Conservation (phyloP, 2,113 vertebrate genomes). For the Peucedramus taeniatus region DNA sequence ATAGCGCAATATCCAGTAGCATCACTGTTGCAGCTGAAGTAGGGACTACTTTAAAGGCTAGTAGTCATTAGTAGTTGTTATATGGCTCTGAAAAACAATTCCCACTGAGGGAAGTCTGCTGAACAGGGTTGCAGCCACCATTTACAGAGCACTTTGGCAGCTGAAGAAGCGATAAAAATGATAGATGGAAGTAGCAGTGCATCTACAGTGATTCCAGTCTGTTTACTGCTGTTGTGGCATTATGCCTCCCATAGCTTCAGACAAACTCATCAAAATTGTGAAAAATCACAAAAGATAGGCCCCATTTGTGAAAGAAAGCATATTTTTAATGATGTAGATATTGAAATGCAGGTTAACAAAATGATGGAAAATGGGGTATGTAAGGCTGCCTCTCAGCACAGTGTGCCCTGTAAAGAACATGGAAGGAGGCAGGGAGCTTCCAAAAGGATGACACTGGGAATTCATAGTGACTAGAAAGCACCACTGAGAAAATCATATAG, state of each 20-base stretch:
- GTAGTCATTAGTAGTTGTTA: conserved; percentile 15
- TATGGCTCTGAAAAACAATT: conserved; percentile 4
- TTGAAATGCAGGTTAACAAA: conserved; percentile 29
- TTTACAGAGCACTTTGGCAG: conserved; percentile 56
- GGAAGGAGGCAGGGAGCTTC: not conserved
- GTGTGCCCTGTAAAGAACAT: not conserved
- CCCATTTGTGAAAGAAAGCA: not conserved
- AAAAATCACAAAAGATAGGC: not conserved
- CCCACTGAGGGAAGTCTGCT: conserved; percentile 5
- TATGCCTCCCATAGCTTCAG: conserved; percentile 1
- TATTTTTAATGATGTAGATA: not conserved
- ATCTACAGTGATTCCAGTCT: conserved; percentile 46
- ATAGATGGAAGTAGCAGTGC: conserved; percentile 31
- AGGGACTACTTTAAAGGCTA: not conserved
- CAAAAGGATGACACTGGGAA: not conserved
- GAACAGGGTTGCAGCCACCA: conserved; percentile 21
- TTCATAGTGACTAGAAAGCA: not conserved
- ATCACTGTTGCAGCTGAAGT: not conserved
- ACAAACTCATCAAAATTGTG: conserved; percentile 13
- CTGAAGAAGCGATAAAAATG: conserved; percentile 47
- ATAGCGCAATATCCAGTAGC: not conserved
- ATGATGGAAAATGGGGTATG: not conserved
- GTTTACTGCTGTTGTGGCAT: conserved; percentile 1
- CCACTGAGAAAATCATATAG: not conserved
- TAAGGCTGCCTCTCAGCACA: not conserved